A percentile compares a stretch with the other conserved stretches of the same genome.
Conservation (phyloP, 2,797 vertebrate genomes). For the Graptemys geographica region DNA sequence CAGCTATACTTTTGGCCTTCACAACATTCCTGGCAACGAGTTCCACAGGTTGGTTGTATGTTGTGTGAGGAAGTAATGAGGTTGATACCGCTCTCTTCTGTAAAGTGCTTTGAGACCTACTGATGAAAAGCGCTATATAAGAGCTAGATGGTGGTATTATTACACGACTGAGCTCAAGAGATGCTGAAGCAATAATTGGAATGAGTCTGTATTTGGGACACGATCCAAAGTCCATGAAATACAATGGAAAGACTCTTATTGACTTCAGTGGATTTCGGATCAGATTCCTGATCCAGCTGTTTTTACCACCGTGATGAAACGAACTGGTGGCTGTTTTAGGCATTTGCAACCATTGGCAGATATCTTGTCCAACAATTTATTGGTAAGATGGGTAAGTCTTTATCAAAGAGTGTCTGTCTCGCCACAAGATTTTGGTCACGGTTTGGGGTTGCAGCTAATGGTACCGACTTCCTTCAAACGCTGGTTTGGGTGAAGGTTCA, state of each 20-base stretch:
- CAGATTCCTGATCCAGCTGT: not conserved
- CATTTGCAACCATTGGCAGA: not conserved
- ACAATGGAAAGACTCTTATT: not conserved
- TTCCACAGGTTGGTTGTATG: not conserved
- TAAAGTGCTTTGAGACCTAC: not conserved
- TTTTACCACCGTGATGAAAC: not conserved
- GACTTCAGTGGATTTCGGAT: not conserved
- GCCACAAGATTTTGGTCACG: not conserved
- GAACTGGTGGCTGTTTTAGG: not conserved
- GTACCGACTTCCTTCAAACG: not conserved
- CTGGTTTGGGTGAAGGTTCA: not conserved
- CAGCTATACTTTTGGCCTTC: not conserved
- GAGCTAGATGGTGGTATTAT: not conserved
- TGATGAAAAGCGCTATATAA: not conserved
- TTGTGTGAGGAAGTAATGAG: not conserved
- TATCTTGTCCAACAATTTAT: too few relatives aligned
- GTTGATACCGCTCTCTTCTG: not conserved
- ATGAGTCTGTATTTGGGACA: not conserved
- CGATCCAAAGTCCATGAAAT: not conserved
- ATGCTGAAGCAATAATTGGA: not conserved
- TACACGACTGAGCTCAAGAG: not conserved
- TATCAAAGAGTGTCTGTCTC: not conserved
- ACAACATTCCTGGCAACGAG: not conserved
- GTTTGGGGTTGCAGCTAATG: conserved; percentile 19
- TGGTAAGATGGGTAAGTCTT: not conserved